Base-by-base conservation (phyloP, 2,797 vertebrate genomes). In the Craterocephalus amniculus region DNA sequence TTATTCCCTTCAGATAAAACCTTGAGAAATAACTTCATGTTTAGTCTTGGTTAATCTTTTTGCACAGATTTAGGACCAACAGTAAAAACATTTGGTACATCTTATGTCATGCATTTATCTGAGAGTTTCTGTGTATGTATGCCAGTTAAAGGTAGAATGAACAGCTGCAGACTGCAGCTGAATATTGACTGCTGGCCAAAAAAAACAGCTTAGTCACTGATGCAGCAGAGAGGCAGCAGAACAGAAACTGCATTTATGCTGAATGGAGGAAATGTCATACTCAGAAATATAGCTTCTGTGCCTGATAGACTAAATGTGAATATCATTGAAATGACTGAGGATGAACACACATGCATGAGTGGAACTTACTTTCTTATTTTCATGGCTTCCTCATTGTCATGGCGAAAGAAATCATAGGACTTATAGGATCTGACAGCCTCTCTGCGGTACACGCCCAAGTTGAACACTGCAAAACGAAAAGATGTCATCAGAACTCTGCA, bases 371-470 rank as follows among this genome's bases (percentile, higher is more conserved):
- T 99, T 78, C 97, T 95, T 84, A 99, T 99, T 88, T 93, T 96
- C 98, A 99, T 99, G 87, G 98, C 98, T 75, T 97, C 96, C 48
- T 95, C 93, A 1, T 99, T 99, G 90, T 99, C 97, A 0, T 99
- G 98, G 43, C 97, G 95, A 91, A 99, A 99, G 92, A 99, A 99
- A 75, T 99, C 96, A 0, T 97, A 99, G 66, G 98, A 99, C 63
- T 99, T 97, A 76, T 99, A 99, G 1, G 97, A 92, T 83, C 95
- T 95, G 70, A 99, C 97, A 0, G 97, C 97, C 84, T 98, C 94
- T 48, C 97, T 95, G 73, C 98, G 96, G 73, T 99, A 99, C n/a
- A 97, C 96, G 8, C 97, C 98, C 85, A 99, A 89, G 88, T 99
- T 99, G 88, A 99, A 99, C 79, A 99, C 98, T 99, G 91, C 9